Evolutionary conservation across 2,888 invertebrate genomes (phyloP), one percentile per base, ranked within the genome.

Genomic region (Eilema griseolum): DNA sequence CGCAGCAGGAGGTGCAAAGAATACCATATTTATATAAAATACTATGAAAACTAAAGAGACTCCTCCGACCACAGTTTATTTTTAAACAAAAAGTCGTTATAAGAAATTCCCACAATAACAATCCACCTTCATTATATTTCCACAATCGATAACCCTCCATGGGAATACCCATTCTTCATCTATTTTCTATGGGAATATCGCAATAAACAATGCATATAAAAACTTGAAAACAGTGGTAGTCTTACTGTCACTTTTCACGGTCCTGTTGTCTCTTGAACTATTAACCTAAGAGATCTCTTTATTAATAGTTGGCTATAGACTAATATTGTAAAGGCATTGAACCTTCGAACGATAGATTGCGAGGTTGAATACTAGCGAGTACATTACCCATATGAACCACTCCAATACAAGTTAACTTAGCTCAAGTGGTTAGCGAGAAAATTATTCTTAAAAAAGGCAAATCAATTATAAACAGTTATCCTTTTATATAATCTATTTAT

Each of bases 61-160:
- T 26, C 37, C 59, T 33, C 57, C 24, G 26, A 20, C 37, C 41
- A 57, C 20, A 59, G 14, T 41, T 41, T 66, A 37, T 33, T 28
- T 41, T 16, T 41, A 28, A 60, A 41, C 66, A 66, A 66, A 59
- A 60, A 41, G 56, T 66, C 59, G 59, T 66, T 66, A 59, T n/a
- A 67, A 62, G 62, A 65, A 61, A 65, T 46, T 12, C 76, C 78
- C 81, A 33, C 81, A 82, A 67, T 74, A 66, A 62, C 24, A 69
- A 63, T 69, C 41, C 14, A 28, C 52, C 37, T 56, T 65, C 64
- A 70, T 69, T 69, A 66, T 52, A 65, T 20, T 26, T 65, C 33
- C 26, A 61, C 61, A 65, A 71, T 71, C 71, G 66, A 72, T 72
- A 69, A 63, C 69, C 67, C 68, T 41, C 24, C 41, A 33, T 72